Conservation (phyloP, 1,140 invertebrate genomes). For the Drosophila sechellia region DNA sequence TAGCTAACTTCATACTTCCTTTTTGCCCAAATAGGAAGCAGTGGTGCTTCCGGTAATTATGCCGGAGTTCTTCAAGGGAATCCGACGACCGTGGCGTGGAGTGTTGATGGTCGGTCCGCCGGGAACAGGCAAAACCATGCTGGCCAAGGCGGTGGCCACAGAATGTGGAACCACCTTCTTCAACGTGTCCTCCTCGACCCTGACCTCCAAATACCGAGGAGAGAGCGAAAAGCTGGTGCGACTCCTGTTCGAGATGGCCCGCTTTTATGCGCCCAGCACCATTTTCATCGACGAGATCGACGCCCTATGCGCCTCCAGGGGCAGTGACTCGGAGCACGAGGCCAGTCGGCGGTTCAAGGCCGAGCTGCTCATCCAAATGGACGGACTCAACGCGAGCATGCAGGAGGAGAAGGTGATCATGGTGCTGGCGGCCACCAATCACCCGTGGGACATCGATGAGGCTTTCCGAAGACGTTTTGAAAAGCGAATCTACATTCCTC, state of each 20-base stretch:
- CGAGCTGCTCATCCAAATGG: conserved; percentile 99
- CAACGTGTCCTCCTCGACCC: conserved; percentile 98
- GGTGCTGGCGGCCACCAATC: conserved; percentile 99
- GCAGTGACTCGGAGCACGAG: conserved; percentile 98
- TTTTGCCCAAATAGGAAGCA: conserved; percentile 91
- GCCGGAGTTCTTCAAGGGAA: conserved; percentile 99
- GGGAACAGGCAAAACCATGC: conserved; percentile 99
- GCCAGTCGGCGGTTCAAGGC: conserved; percentile 99
- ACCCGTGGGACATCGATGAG: conserved; percentile 99
- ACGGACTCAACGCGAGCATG: conserved; percentile 89
- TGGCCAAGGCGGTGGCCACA: conserved; percentile 99
- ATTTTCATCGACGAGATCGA: conserved; percentile 99
- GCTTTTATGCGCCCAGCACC: conserved; percentile 99
- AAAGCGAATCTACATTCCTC: conserved; percentile 99
- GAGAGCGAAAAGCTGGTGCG: conserved; percentile 99
- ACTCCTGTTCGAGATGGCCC: conserved; percentile 99
- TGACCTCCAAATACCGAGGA: conserved; percentile 99
- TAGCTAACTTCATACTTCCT: too few relatives aligned
- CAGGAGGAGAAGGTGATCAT: conserved; percentile 93
- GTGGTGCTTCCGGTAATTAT: conserved; percentile 98
- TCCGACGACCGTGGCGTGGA: conserved; percentile 95
- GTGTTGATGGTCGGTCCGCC: conserved; percentile 87
- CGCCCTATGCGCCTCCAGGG: conserved; percentile 97
- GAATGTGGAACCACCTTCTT: conserved; percentile 99
- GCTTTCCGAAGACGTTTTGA: conserved; percentile 97